Percentiles rank a stretch among this genome's conserved stretches.
Evolutionary conservation across 2,797 vertebrate genomes (phyloP).

Genomic region (Acrocephalus scirpaceus): DNA sequence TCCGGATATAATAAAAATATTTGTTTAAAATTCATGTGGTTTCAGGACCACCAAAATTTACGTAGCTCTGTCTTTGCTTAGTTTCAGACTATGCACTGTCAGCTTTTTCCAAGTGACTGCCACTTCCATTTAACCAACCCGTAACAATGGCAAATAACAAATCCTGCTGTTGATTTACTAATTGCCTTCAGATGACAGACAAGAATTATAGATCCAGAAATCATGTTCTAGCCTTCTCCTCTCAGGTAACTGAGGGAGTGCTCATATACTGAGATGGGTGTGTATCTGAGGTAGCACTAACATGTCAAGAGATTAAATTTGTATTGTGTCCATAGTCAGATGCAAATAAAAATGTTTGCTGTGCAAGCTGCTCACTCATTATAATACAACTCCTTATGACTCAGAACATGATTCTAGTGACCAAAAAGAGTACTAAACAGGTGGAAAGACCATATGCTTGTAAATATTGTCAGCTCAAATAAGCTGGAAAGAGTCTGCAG

Average conservation of each 20-base stretch:
- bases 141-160: neutral
- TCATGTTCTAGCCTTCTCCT: neutral
- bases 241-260: neutral
- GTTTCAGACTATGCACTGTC: neutral
- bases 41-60: neutral
- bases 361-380: neutral
- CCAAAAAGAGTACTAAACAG: neutral
- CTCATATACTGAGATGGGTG: neutral
- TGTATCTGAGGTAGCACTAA: neutral
- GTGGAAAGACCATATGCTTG: neutral
- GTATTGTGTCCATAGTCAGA: neutral
- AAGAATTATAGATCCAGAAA: constrained; percentile 3
- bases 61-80: neutral
- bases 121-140: neutral
- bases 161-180: neutral
- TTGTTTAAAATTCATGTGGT: neutral
- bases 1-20: neutral
- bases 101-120: neutral
- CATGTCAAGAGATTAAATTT: neutral
- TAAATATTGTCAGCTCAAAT: neutral
- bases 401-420: neutral
- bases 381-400: neutral
- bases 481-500: neutral
- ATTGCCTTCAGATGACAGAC: constrained; percentile 28
- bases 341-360: constrained; percentile 27